Evolutionary conservation across 2,113 vertebrate genomes (phyloP).

Genomic region (Gopherus flavomarginatus): DNA sequence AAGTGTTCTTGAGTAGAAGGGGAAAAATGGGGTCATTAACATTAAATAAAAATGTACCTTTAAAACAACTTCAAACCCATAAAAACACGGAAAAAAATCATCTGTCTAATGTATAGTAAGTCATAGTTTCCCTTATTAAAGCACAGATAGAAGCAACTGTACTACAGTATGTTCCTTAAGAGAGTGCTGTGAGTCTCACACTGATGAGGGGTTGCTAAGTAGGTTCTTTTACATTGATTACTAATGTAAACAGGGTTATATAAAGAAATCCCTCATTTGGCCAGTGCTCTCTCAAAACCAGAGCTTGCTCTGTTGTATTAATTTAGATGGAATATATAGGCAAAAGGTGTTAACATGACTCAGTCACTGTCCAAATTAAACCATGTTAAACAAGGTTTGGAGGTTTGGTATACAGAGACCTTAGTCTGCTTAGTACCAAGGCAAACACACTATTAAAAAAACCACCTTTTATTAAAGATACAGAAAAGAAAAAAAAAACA

Average conservation of each 20-base stretch:
- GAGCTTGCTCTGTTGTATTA: not conserved
- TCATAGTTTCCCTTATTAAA: slow-evolving; percentile 21
- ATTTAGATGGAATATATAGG: not conserved
- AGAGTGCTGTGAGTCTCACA: not conserved
- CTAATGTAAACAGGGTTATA: slow-evolving; percentile 11
- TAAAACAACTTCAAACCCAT: not conserved
- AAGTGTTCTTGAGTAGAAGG: not conserved
- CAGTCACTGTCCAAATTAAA: not conserved
- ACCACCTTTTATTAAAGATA: not conserved
- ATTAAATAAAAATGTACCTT: not conserved
- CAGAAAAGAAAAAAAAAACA: not conserved
- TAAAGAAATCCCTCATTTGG: slow-evolving; percentile 1
- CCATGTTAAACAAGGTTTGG: not conserved
- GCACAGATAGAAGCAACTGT: not conserved
- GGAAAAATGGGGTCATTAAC: not conserved
- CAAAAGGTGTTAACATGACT: not conserved
- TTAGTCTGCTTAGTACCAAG: not conserved
- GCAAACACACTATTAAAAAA: not conserved
- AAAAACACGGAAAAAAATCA: slow-evolving; percentile 14
- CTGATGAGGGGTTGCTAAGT: slow-evolving; percentile 32
- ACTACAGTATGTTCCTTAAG: not conserved
- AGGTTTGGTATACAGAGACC: not conserved
- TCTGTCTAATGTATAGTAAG: not conserved
- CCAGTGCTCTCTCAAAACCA: slow-evolving; percentile 22
- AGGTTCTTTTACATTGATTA: not conserved